Percentiles rank a stretch among this genome's conserved stretches.
Conservation (phyloP, 23 tunicate species). For the Halocynthia aurantium region DNA sequence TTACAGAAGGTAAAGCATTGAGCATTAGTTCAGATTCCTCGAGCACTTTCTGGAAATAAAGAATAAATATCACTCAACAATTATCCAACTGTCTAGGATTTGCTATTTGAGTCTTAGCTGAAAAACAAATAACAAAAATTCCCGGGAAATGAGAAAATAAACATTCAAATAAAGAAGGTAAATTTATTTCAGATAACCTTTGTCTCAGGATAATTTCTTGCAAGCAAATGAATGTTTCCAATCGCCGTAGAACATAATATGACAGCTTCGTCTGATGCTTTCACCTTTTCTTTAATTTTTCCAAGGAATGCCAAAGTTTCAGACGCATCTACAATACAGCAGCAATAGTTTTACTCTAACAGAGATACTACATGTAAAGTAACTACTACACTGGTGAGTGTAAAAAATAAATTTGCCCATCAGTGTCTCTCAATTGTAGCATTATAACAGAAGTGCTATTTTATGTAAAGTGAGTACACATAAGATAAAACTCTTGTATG, state of each 20-base stretch:
- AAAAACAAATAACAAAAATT: neutral
- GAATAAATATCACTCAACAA: neutral
- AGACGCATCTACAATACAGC: constrained; percentile 29
- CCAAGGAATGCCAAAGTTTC: constrained; percentile 70
- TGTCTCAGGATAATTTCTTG: constrained; percentile 35
- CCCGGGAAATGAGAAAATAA: neutral
- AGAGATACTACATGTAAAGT: too few species aligned
- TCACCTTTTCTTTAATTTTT: constrained; percentile 67
- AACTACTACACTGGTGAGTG: too few species aligned
- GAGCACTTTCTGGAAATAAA: constrained; percentile 35
- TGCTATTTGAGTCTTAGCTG: neutral
- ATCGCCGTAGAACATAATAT: constrained; percentile 62
- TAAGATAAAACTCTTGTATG: too few species aligned
- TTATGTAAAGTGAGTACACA: too few species aligned
- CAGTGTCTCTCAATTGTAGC: too few species aligned
- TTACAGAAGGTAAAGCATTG: constrained; percentile 47
- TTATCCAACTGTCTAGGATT: neutral
- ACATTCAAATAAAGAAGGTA: neutral
- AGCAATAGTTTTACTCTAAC: too few species aligned
- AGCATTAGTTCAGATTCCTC: constrained; percentile 72
- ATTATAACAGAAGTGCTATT: too few species aligned
- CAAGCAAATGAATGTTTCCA: constrained; percentile 66
- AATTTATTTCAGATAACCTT: constrained; percentile 33
- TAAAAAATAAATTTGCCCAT: too few species aligned
- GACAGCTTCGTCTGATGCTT: constrained; percentile 53